Evolutionary conservation across 1,140 invertebrate genomes (phyloP), one percentile per base, ranked within the genome.

Genomic region (Olivierus martensii): DNA sequence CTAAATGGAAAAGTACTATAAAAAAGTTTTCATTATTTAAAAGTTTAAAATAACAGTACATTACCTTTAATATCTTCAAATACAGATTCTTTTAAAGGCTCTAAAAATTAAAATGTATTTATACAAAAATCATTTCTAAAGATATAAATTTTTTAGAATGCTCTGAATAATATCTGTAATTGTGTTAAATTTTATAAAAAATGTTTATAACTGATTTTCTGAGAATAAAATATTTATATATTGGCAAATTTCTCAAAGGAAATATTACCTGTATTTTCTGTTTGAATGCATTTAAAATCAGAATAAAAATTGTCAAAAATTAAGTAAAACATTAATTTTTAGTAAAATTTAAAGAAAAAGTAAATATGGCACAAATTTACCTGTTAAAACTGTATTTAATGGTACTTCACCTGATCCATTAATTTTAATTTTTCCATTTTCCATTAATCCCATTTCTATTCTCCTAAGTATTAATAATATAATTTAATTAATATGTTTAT

Each of bases 51-150:
- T 46, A 10, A 52, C 11, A 53, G 51, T 5, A 46, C 45, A 15
- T 51, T 60, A 72, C 71, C 70, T 71, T 73, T 75, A 10, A 76
- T 74, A 59, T 75, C 72, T 65, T 76, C 74, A 7, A 76, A 52
- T 12, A 71, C 57, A 9, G 68, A 62, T 49, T 70, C 67, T 14
- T 45, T 44, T n/a, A 56, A 46, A 43, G 55, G 55, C 19, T 56
- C 55, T 56, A 19, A 15, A 45, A 39, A 47, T 47, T 11, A 46
- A 11, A 17, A 7, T 15, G 18, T 28, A 28, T 28, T 28, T 28
- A 28, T 6, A 6, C 9, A 28, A 28, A 28, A 28, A 28, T 28
- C 0, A 28, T 28, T 2, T 28, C 4, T 28, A 0, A 28, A 6
- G 28, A 28, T 2, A 28, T 28, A 28, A 28, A 28, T 28, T 3